phyloP scores from a whole-genome alignment of 2,888 invertebrate genomes.

The Meiosimyza platycephala region DNA sequence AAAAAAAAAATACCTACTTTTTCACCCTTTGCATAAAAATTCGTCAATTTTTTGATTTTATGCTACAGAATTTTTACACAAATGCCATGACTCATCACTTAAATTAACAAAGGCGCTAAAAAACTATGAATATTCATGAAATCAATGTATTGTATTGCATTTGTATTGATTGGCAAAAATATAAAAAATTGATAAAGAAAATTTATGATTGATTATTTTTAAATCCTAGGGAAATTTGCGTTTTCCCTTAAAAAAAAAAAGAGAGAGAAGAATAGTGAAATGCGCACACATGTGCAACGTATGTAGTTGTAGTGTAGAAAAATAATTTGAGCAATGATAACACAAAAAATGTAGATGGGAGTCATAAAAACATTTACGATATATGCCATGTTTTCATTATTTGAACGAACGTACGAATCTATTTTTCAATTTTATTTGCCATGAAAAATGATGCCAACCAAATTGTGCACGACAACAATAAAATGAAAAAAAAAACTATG shows the following conservation, averaged over 20 bases:
- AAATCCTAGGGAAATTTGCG: slow-evolving; percentile 41
- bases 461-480: slow-evolving; percentile 27
- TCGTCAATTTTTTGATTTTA: too few species aligned
- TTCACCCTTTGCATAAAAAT: too few species aligned
- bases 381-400: neutral
- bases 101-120: slow-evolving; percentile 24
- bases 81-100: slow-evolving; percentile 23
- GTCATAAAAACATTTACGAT: neutral
- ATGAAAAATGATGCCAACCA: slow-evolving; percentile 43
- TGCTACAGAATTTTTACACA: too few species aligned
- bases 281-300: neutral
- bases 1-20: too few species aligned
- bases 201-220: slow-evolving; percentile 48
- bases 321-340: slow-evolving; percentile 36
- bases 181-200: slow-evolving; percentile 42
- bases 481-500: slow-evolving; percentile 2
- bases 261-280: neutral
- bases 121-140: slow-evolving; percentile 33
- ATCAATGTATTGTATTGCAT: slow-evolving; percentile 12
- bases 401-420: neutral
- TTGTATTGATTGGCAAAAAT: slow-evolving; percentile 31
- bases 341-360: slow-evolving; percentile 6
- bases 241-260: slow-evolving; percentile 28
- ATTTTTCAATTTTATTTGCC: slow-evolving; percentile 31
- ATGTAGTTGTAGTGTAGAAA: neutral